Evolutionary conservation across 2,888 invertebrate species (phyloP), one percentile per base, ranked within the genome.

Genomic region (Amitus sp.): DNA sequence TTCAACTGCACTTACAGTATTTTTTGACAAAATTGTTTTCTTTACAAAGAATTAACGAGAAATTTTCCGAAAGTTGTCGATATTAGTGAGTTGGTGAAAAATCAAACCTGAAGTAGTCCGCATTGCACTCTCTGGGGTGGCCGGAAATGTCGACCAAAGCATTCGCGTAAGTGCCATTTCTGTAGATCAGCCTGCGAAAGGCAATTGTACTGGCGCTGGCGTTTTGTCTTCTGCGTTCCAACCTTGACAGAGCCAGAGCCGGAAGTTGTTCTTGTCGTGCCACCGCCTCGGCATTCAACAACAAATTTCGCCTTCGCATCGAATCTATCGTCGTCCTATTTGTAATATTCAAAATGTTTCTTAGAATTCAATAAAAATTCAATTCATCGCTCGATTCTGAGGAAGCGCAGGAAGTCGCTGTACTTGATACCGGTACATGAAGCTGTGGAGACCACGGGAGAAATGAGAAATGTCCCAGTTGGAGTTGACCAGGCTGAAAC

Each of bases 31-130:
- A n/a, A n/a, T n/a, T n/a, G n/a, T n/a, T n/a, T n/a, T n/a, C n/a
- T n/a, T n/a, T n/a, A n/a, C n/a, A n/a, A n/a, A n/a, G n/a, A n/a
- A n/a, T n/a, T n/a, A n/a, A n/a, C n/a, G n/a, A n/a, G n/a, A n/a
- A n/a, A n/a, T n/a, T n/a, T n/a, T n/a, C n/a, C n/a, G n/a, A n/a
- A n/a, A n/a, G n/a, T n/a, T n/a, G n/a, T n/a, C n/a, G n/a, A n/a
- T n/a, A n/a, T n/a, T n/a, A n/a, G n/a, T n/a, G n/a, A n/a, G n/a
- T n/a, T n/a, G n/a, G n/a, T n/a, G n/a, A n/a, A n/a, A n/a, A n/a
- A n/a, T n/a, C n/a, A n/a, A n/a, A 92, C 92, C 91, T 88, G 78
- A 89, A 94, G 82, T 89, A 92, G 34, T 87, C 86, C 0, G 94
- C 91, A 19, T 89, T 87, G 73, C 90, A 89, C 72, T 92, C 91